phyloP scores from a whole-genome alignment of 2,888 invertebrate genomes.

The Caenorhabditis sp. region DNA sequence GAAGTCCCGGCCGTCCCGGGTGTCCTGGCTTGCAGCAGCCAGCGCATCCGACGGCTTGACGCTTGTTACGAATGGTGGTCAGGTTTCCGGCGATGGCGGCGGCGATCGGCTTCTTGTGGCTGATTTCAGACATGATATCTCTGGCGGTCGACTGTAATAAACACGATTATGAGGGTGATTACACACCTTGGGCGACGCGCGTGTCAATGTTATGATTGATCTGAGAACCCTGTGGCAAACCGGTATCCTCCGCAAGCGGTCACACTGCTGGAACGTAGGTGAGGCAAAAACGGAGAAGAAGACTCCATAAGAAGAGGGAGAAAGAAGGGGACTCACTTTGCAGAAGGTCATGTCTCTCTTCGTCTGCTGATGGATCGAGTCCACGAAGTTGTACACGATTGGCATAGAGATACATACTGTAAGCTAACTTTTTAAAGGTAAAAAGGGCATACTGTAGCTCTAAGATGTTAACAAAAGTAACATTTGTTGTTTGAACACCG shows the following conservation, averaged over 20 bases:
- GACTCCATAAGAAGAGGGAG: constrained; percentile 13
- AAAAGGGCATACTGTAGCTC: too few species aligned
- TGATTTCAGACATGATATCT: constrained; percentile 77
- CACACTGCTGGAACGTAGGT: constrained; percentile 35
- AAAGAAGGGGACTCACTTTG: constrained; percentile 69
- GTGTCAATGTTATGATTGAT: constrained; percentile 35
- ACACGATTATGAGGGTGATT: constrained; percentile 6
- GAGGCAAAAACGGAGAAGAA: constrained; percentile 12
- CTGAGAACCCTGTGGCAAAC: constrained; percentile 9
- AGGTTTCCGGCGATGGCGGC: constrained; percentile 65
- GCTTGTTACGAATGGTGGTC: constrained; percentile 66
- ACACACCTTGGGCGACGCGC: constrained; percentile 3
- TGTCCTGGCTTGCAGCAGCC: constrained; percentile 78
- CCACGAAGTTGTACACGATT: constrained; percentile 79
- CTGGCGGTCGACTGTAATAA: constrained; percentile 69
- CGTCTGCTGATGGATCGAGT: constrained; percentile 78
- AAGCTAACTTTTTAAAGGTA: constrained; percentile 1
- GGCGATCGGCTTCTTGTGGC: constrained; percentile 70
- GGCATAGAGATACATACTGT: constrained; percentile 79
- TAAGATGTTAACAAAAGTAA: too few species aligned
- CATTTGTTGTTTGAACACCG: too few species aligned
- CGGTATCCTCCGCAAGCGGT: constrained; percentile 30
- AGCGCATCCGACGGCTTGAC: constrained; percentile 73
- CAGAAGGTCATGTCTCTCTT: constrained; percentile 77
- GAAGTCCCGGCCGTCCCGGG: constrained; percentile 75